These are phyloP conservation scores for Meghimatium bilineatum DNA, from an alignment of 2,888 invertebrate species.

Conservation along the genomic window DNA sequence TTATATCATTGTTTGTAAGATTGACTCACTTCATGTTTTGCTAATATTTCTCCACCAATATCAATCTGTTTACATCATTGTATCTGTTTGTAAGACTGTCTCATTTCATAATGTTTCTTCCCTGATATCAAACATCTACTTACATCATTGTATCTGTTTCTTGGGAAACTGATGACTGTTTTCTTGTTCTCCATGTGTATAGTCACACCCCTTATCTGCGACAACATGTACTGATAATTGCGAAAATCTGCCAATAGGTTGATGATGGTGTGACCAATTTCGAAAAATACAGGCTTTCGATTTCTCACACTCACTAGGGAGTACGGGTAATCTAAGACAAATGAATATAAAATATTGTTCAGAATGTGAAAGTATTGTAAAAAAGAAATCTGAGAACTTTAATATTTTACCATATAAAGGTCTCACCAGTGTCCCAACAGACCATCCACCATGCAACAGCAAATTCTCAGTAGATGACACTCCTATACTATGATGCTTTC, in stretches of 20 bases:
- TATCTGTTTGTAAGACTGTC: too few species aligned
- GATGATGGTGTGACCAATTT: slow-evolving; percentile 92
- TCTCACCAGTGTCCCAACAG: too few species aligned
- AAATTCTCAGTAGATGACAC: too few species aligned
- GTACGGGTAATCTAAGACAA: slow-evolving; percentile 84
- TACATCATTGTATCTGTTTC: slow-evolving; percentile 82
- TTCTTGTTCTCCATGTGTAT: slow-evolving; percentile 90
- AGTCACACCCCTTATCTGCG: slow-evolving; percentile 85
- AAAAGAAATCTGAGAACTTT: too few species aligned
- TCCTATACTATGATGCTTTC: too few species aligned
- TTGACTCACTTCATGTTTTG: too few species aligned
- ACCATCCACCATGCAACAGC: too few species aligned
- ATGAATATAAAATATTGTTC: background rate
- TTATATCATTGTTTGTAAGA: too few species aligned
- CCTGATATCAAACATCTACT: slow-evolving; percentile 46
- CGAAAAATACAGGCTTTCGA: slow-evolving; percentile 87
- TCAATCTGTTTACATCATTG: too few species aligned
- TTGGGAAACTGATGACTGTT: slow-evolving; percentile 86
- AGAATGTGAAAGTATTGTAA: too few species aligned
- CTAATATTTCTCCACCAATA: too few species aligned
- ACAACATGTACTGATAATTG: slow-evolving; percentile 88
- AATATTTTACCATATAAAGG: too few species aligned
- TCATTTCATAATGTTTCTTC: background rate
- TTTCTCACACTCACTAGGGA: slow-evolving; percentile 87
- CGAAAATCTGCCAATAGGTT: slow-evolving; percentile 90